Percentiles rank a stretch among this genome's conserved stretches.
Conservation (phyloP, 2,888 invertebrate genomes). For the Diachrysia chrysitis region DNA sequence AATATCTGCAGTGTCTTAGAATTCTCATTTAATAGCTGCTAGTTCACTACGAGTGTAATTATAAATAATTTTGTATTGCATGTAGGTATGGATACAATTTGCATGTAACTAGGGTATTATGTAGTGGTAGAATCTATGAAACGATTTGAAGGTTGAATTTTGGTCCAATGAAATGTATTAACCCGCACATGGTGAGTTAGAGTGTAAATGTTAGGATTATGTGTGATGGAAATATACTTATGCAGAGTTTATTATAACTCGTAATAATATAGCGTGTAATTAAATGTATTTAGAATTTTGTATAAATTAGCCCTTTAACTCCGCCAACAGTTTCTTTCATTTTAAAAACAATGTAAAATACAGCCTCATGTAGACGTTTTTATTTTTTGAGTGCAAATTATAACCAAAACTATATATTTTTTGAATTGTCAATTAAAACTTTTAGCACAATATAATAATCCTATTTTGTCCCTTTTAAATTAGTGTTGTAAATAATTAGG, state of each 20-base stretch:
- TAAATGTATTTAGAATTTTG: constrained; percentile 30
- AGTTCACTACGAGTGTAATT: constrained; percentile 66
- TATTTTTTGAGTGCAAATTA: constrained; percentile 20
- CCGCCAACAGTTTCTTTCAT: constrained; percentile 12
- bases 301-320: constrained; percentile 35
- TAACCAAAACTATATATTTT: constrained; percentile 21
- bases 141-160: constrained; percentile 87
- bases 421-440: constrained; percentile 54
- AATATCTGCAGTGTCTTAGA: constrained; percentile 71
- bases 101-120: constrained; percentile 55
- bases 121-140: constrained; percentile 67
- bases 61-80: constrained; percentile 61
- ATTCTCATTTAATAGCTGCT: constrained; percentile 63
- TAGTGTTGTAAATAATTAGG: constrained; percentile 53
- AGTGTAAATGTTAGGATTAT: constrained; percentile 63
- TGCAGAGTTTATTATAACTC: constrained; percentile 43
- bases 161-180: constrained; percentile 88
- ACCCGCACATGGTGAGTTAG: constrained; percentile 85
- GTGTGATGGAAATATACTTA: constrained; percentile 40
- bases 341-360: neutral
- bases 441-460: constrained; percentile 3
- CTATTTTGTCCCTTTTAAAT: constrained; percentile 14
- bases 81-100: constrained; percentile 58
- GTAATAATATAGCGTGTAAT: constrained; percentile 42
- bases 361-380: neutral